Conservation (phyloP, 2,797 vertebrate genomes). For the Synanceia verrucosa region DNA sequence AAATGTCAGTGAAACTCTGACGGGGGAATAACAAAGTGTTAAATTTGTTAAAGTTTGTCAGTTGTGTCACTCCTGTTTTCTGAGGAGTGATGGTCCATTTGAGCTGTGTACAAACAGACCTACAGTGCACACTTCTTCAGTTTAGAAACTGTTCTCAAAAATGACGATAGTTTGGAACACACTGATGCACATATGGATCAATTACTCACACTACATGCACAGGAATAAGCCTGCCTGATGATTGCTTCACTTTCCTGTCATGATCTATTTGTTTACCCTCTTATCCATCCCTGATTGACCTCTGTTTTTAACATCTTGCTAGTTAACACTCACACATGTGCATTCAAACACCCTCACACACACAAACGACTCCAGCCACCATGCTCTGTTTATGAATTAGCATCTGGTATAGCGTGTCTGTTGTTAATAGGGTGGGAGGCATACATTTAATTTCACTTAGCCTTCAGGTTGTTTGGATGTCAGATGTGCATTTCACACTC, state of each 20-base stretch:
- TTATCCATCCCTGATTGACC: conserved; percentile 49
- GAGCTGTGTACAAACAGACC: conserved; percentile 33
- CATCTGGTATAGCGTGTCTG: conserved; percentile 52
- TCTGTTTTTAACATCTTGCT: conserved; percentile 46
- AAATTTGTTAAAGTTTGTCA: conserved; percentile 40
- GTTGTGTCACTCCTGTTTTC: conserved; percentile 48
- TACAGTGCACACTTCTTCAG: conserved; percentile 12
- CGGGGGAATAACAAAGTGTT: too few relatives aligned
- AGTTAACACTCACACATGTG: conserved; percentile 26
- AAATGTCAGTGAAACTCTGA: conserved; percentile 31
- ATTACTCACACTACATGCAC: conserved; percentile 6
- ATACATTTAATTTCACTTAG: conserved; percentile 36
- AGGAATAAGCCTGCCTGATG: conserved; percentile 22
- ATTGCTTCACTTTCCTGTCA: conserved; percentile 25
- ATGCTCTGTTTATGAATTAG: conserved; percentile 54
- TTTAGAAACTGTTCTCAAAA: conserved; percentile 7
- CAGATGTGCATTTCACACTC: conserved; percentile 39
- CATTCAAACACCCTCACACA: conserved; percentile 23
- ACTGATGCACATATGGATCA: conserved; percentile 8
- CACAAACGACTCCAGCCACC: not conserved
- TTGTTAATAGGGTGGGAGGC: conserved; percentile 16
- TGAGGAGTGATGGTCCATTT: conserved; percentile 74
- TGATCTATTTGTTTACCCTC: conserved; percentile 49
- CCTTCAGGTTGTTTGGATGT: conserved; percentile 53
- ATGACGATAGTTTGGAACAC: conserved; percentile 28